Conservation (phyloP, 2,888 invertebrate species). For the Tineola bisselliella region DNA sequence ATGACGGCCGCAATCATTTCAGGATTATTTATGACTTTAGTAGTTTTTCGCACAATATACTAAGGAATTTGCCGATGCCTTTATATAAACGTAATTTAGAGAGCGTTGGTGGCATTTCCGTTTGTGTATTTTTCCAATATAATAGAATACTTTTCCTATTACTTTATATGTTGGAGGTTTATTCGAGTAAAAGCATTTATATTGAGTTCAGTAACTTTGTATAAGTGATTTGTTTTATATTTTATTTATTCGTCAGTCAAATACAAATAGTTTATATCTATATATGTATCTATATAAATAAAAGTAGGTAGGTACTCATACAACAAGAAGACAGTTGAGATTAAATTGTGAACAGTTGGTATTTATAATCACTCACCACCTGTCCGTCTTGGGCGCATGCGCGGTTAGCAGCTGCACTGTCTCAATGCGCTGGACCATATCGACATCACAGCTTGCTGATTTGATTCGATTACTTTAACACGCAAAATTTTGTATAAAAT, state of each 20-base stretch:
- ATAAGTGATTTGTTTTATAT: too few relatives aligned
- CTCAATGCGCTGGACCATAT: slow-evolving; percentile 11
- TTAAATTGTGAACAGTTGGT: background rate
- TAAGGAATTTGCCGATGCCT: slow-evolving; percentile 54
- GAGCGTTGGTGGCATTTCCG: slow-evolving; percentile 61
- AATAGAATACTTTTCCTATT: too few relatives aligned
- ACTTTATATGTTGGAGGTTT: too few relatives aligned
- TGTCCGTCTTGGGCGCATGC: slow-evolving; percentile 19
- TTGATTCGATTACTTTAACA: background rate
- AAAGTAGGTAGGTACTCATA: too few relatives aligned
- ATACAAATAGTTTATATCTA: too few relatives aligned
- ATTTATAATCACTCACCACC: background rate
- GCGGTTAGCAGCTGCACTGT: slow-evolving; percentile 20
- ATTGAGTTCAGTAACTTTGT: too few relatives aligned
- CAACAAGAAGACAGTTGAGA: too few relatives aligned
- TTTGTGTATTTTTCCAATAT: slow-evolving; percentile 34
- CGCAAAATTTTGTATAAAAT: too few relatives aligned
- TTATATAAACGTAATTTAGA: slow-evolving; percentile 32
- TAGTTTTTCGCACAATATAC: slow-evolving; percentile 51
- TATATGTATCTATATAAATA: too few relatives aligned
- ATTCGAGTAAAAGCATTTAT: too few relatives aligned
- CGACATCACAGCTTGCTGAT: background rate
- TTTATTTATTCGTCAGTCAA: too few relatives aligned
- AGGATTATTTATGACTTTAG: slow-evolving; percentile 62
- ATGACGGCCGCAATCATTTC: slow-evolving; percentile 54